Base-by-base conservation (phyloP, 2,888 invertebrate genomes). In the Phorcus lineatus region DNA sequence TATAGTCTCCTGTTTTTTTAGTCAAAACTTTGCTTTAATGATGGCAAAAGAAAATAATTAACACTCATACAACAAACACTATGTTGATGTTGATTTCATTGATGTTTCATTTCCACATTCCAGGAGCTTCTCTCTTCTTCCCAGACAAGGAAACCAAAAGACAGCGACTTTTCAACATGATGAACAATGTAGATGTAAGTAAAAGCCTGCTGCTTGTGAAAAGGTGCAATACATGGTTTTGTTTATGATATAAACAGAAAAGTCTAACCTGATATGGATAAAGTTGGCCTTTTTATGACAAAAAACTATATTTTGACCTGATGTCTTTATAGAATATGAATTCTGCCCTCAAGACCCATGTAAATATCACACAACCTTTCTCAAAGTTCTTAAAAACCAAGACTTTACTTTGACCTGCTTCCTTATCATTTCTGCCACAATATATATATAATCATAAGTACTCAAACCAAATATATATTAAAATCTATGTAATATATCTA, bases 81-180 rank as follows among this genome's bases (percentile, higher is more conserved):
- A n/a, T n/a, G n/a, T n/a, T n/a, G n/a, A n/a, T n/a, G n/a, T n/a
- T n/a, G n/a, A n/a, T n/a, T n/a, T n/a, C n/a, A n/a, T n/a, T 24
- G 19, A 31, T 31, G 4, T 67, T 24, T 24, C 36, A 4, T 4
- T 31, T 28, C 0, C 31, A 28, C 16, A 16, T 47, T 78, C 40
- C 80, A 90, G 92, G 92, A 79, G 92, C 92, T 66, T 91, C 91
- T 1, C 89, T 92, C 17, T 93, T 93, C 86, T 93, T 92, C 86
- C 91, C 92, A 52, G 91, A 92, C 85, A 92, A 92, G 82, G 91
- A 92, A 70, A 88, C 91, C 31, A 89, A 92, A 78, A 87, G 91
- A 77, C 88, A 91, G 62, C 91, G 91, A 78, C 86, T 93, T 57
- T 91, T 92, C 82, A 84, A 84, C 53, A 89, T 92, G 90, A 91